A percentile compares a stretch with the other conserved stretches of the same genome.
Evolutionary conservation across 2,888 invertebrate species (phyloP).

Genomic region (Campaea margaritaria): DNA sequence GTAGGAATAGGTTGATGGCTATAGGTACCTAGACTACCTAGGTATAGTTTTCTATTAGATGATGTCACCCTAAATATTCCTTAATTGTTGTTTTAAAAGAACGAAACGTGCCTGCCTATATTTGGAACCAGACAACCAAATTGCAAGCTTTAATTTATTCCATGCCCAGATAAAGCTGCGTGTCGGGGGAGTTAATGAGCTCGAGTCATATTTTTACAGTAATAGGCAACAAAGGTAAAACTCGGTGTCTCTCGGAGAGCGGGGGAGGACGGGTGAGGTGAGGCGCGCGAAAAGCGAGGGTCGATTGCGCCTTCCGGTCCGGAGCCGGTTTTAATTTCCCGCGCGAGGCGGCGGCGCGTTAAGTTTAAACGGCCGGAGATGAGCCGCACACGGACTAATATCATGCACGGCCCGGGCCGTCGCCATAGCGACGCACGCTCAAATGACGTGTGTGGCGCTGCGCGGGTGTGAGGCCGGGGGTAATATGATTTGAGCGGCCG

Average conservation of each 20-base stretch:
- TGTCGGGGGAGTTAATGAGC: conserved; percentile 26
- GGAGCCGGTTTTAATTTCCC: conserved; percentile 83
- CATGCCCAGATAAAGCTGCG: conserved; percentile 7
- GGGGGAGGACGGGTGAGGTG: conserved; percentile 37
- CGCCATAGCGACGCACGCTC: conserved; percentile 88
- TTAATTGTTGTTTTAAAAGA: not conserved
- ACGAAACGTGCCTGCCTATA: not conserved
- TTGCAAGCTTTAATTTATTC: conserved; percentile 11
- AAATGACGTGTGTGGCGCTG: conserved; percentile 87
- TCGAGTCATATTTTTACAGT: conserved; percentile 23
- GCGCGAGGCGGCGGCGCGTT: conserved; percentile 73
- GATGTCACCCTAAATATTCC: not conserved
- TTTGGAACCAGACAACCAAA: conserved; percentile 1
- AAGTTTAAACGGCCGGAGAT: conserved; percentile 83
- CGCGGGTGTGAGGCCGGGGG: conserved; percentile 78
- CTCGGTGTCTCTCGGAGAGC: conserved; percentile 32
- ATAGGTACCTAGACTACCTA: no score
- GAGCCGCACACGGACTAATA: conserved; percentile 83
- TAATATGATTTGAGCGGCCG: conserved; percentile 84
- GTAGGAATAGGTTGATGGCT: conserved; percentile 5
- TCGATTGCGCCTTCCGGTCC: conserved; percentile 78
- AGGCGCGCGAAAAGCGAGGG: conserved; percentile 55
- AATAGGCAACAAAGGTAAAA: conserved; percentile 29
- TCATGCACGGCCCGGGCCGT: conserved; percentile 87
- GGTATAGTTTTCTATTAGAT: not conserved